phyloP scores from a whole-genome alignment of 2,797 vertebrate species.

The Halcyon smyrnensis region DNA sequence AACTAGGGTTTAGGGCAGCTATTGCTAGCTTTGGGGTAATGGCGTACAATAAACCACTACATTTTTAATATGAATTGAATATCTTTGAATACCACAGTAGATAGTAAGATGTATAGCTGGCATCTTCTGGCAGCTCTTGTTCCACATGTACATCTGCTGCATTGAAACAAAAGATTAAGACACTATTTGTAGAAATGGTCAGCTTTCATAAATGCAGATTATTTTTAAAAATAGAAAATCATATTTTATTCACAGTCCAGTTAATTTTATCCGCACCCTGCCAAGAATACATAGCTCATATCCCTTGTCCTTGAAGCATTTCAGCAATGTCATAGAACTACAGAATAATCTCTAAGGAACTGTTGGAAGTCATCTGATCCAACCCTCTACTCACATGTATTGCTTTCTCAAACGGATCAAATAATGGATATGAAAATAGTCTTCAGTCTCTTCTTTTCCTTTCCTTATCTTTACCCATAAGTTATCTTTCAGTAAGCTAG shows the following conservation, averaged over 20 bases:
- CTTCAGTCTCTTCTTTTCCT: neutral
- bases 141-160: neutral
- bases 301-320: neutral
- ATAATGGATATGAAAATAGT: neutral
- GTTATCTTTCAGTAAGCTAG: neutral
- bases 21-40: neutral
- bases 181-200: neutral
- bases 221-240: neutral
- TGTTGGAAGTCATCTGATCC: neutral
- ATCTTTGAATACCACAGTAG: neutral
- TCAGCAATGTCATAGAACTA: neutral
- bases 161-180: neutral
- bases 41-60: neutral
- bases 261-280: neutral
- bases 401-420: neutral
- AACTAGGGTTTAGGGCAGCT: neutral
- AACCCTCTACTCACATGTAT: neutral
- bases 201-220: neutral
- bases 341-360: neutral
- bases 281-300: neutral
- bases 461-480: neutral
- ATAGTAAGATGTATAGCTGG: neutral
- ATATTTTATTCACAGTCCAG: neutral
- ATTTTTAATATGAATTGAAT: neutral
- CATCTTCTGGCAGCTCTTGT: neutral